Percentiles rank a stretch among this genome's conserved stretches.
Evolutionary conservation across 2,113 vertebrate genomes (phyloP).

Genomic region (Vulpes lagopus): DNA sequence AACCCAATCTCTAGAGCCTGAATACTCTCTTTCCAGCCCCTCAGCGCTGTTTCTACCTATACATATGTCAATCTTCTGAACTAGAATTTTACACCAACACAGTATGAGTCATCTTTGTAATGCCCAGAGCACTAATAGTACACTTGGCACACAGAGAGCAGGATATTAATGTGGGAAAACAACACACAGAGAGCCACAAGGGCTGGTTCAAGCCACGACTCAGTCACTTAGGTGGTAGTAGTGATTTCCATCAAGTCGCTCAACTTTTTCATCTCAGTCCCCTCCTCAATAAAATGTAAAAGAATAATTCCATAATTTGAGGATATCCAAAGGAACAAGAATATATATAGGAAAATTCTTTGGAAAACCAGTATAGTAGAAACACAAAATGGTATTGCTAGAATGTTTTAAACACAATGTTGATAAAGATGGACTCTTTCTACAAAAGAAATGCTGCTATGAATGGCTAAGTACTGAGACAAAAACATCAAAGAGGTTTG

Average conservation of each 20-base stretch:
- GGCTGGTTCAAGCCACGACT: not conserved
- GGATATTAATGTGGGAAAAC: not conserved
- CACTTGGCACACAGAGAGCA: not conserved
- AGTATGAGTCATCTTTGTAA: not conserved
- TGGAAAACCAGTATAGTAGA: not conserved
- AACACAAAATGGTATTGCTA: not conserved
- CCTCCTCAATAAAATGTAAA: slow-evolving; percentile 32
- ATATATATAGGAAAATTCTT: not conserved
- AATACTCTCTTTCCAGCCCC: not conserved
- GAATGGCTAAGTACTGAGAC: slow-evolving; percentile 38
- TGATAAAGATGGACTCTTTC: not conserved
- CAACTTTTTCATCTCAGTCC: not conserved
- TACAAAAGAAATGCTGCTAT: not conserved
- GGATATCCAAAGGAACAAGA: not conserved
- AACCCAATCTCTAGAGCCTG: not conserved
- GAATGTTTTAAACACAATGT: not conserved
- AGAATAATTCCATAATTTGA: not conserved
- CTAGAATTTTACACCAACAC: not conserved
- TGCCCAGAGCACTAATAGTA: not conserved
- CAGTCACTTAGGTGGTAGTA: not conserved
- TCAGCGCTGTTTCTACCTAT: not conserved
- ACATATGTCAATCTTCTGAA: not conserved
- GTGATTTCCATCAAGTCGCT: not conserved
- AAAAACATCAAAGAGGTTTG: slow-evolving; percentile 39
- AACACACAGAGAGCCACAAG: not conserved